These are phyloP conservation scores for Nomada hirtipes DNA, from an alignment of 2,888 invertebrate genomes.

Conservation along the genomic window DNA sequence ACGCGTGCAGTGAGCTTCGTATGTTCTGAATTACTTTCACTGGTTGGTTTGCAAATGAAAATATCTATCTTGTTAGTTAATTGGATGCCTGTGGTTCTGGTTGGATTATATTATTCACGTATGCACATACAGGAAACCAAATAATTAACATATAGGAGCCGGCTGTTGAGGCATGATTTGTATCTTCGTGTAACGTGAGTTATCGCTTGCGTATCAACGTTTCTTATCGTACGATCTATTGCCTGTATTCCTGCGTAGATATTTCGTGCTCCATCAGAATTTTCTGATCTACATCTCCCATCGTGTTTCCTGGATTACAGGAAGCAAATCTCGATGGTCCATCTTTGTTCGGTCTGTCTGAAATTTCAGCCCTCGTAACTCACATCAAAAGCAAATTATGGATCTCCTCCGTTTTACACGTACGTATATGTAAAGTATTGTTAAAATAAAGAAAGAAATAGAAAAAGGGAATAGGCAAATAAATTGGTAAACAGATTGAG, in stretches of 20 bases:
- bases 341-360: not conserved
- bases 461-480: not conserved
- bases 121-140: not conserved
- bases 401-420: not conserved
- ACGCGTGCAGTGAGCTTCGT: not conserved
- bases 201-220: slow-evolving; percentile 36
- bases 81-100: not conserved
- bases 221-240: slow-evolving; percentile 33
- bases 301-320: slow-evolving; percentile 29
- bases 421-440: too few species aligned
- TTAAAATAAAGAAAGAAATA: not conserved
- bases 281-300: slow-evolving; percentile 26
- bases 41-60: too few species aligned
- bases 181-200: slow-evolving; percentile 1
- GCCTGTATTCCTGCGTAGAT: not conserved
- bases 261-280: slow-evolving; percentile 17
- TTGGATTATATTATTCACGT: not conserved
- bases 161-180: not conserved
- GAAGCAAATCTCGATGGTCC: slow-evolving; percentile 24
- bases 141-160: not conserved
- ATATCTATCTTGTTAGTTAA: not conserved
- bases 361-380: slow-evolving; percentile 17
- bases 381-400: not conserved
- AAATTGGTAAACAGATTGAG: slow-evolving; percentile 36
- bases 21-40: not conserved